Percentiles rank a stretch among this genome's conserved stretches.
Conservation (phyloP, 1,140 invertebrate genomes). For the Colletes latitarsis region DNA sequence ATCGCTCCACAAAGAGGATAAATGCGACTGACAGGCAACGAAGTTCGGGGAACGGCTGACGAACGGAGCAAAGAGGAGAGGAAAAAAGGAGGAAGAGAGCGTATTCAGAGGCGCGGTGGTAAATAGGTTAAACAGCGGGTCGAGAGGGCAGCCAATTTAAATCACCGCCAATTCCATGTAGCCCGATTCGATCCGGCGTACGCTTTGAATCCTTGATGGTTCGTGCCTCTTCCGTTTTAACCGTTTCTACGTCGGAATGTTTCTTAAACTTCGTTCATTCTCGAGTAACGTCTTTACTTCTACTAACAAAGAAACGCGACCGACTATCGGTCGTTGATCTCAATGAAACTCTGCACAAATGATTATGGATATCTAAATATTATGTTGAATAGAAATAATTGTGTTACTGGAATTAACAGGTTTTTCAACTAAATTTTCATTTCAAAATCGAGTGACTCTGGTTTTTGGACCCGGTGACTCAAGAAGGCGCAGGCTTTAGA, state of each 20-base stretch:
- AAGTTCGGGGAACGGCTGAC: slow-evolving; percentile 42
- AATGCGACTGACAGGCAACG: slow-evolving; percentile 54
- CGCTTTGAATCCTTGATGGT: slow-evolving; percentile 42
- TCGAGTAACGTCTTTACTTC: too few species aligned
- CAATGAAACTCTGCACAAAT: too few species aligned
- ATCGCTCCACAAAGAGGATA: slow-evolving; percentile 55
- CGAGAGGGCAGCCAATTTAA: slow-evolving; percentile 68
- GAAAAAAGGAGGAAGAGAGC: slow-evolving; percentile 18
- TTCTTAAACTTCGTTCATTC: not conserved
- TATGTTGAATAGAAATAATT: too few species aligned
- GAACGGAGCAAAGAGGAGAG: not conserved
- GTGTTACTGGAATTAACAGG: too few species aligned
- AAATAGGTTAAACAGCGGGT: slow-evolving; percentile 68
- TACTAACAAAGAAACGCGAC: too few species aligned
- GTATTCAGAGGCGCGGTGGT: slow-evolving; percentile 51
- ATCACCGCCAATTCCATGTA: slow-evolving; percentile 61
- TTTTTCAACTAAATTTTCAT: too few species aligned
- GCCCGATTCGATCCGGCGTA: slow-evolving; percentile 54
- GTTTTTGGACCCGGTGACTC: not conserved
- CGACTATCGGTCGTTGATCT: too few species aligned
- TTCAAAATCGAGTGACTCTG: too few species aligned
- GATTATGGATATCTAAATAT: too few species aligned
- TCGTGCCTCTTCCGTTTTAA: slow-evolving; percentile 14
- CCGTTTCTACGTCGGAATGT: not conserved
- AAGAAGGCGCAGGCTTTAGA: too few species aligned